phyloP scores from a whole-genome alignment of 2,113 vertebrate species.

The Petromus typicus region DNA sequence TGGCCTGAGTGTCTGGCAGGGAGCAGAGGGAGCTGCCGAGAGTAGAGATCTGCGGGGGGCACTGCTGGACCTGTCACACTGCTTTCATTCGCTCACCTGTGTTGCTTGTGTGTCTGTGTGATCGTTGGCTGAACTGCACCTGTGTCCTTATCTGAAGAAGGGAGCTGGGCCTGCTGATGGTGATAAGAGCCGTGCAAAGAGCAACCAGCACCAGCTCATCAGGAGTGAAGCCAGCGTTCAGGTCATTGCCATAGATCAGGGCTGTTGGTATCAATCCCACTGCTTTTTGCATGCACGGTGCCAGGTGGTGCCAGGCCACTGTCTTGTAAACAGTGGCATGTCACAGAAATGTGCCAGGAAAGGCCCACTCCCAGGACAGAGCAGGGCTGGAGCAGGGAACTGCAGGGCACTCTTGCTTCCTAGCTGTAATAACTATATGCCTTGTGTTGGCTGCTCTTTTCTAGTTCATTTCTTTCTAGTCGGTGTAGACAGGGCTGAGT shows the following conservation, averaged over 20 bases:
- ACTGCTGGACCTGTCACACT: constrained; percentile 47
- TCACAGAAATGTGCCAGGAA: background rate
- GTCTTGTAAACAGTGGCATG: background rate
- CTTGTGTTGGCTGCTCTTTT: constrained; percentile 6
- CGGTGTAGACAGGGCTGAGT: accelerated
- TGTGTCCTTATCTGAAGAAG: constrained; percentile 68
- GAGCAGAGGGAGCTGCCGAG: no score
- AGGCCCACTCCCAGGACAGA: background rate
- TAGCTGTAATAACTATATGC: background rate
- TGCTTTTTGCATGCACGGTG: background rate
- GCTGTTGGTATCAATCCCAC: constrained; percentile 40
- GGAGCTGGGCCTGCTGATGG: constrained; percentile 17
- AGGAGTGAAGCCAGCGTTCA: constrained; percentile 68
- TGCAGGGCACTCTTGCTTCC: background rate
- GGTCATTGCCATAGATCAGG: constrained; percentile 20
- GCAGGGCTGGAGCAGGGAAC: background rate
- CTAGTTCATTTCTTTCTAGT: background rate
- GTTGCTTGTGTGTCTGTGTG: constrained; percentile 73
- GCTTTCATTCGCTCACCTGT: constrained; percentile 69
- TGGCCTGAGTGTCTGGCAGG: background rate
- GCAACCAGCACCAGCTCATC: constrained; percentile 69
- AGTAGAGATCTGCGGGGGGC: constrained; percentile 36
- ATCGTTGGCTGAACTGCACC: constrained; percentile 60
- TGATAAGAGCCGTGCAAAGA: constrained; percentile 66
- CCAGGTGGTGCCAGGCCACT: background rate